Base-by-base conservation (phyloP, 2,888 invertebrate genomes). In the Aphidoletes aphidimyza region DNA sequence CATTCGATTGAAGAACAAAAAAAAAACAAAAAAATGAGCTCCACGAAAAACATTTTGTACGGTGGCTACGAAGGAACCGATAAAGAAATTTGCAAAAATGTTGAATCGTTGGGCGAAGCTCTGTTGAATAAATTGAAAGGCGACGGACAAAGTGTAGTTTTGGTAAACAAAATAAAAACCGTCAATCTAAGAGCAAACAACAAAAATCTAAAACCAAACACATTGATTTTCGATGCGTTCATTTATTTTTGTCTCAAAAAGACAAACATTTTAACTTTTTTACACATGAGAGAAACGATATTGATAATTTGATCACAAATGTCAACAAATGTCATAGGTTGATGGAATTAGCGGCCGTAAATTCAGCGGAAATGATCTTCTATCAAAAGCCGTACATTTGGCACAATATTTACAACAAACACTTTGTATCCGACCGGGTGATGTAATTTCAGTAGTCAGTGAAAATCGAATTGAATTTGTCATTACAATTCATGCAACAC, bases 391-490 rank as follows among this genome's bases (percentile, higher is more conserved):
- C 84, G 87, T 88, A 22, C 87, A 88, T 0, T 85, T 89, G 54
- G 89, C 89, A 0, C 86, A 88, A 85, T 88, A 89, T 87, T 88
- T 93, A 0, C 88, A 83, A 42, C 11, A 88, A 85, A 89, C 89
- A 14, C 86, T 90, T 84, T 91, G 91, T 5, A 87, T 93, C 0
- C 89, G 88, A 85, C 87, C 89, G 1, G 91, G 92, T 8, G 92
- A 93, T 87, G 89, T 90, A 30, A 88, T 93, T 85, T 92, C 91
- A 0, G 87, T 93, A 85, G 92, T 91, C 85, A 91, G 92, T 86
- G 93, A 93, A 87, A 93, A 93, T 87, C 90, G 91, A 85, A 85
- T 92, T 2, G 91, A 92, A 86, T 93, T 91, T 87, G 87, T 88
- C 84, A 88, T 91, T 78, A 37, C 49, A 2, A 87, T 92, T 39